A percentile compares a stretch with the other conserved stretches of the same genome.
Conservation (phyloP, 2,113 vertebrate genomes). For the Cacatua alba region DNA sequence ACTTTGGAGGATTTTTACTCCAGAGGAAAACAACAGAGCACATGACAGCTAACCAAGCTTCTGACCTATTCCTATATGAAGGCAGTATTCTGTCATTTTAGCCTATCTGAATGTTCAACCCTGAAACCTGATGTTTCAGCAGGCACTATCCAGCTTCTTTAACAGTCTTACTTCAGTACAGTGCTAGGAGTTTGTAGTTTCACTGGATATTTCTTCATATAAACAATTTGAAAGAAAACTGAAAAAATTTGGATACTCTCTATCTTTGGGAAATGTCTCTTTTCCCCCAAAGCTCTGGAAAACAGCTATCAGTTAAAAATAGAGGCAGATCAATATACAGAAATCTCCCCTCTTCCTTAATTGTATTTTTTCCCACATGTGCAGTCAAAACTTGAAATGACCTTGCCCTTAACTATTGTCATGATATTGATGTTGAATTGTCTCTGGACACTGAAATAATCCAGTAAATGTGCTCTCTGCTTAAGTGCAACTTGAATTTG, state of each 20-base stretch:
- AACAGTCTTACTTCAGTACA: not conserved
- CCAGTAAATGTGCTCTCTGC: not conserved
- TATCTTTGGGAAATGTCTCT: not conserved
- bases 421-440: not conserved
- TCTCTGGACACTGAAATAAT: constrained; percentile 31
- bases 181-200: not conserved
- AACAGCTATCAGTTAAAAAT: not conserved
- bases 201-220: not conserved
- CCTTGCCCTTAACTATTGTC: not conserved
- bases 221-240: not conserved
- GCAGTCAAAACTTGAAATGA: not conserved
- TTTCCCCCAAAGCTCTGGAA: not conserved
- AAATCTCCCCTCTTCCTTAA: not conserved
- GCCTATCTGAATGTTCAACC: not conserved
- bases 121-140: not conserved
- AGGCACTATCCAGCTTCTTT: not conserved
- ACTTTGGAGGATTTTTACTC: not conserved
- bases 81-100: not conserved
- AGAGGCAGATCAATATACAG: not conserved
- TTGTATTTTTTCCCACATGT: not conserved
- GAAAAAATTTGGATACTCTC: not conserved
- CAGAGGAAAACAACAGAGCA: not conserved
- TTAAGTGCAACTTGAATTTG: constrained; percentile 29
- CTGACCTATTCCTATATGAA: not conserved
- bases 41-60: not conserved